Percentiles rank a stretch among this genome's conserved stretches.
Conservation (phyloP, 2,113 vertebrate genomes). For the Stigmatopora nigra region DNA sequence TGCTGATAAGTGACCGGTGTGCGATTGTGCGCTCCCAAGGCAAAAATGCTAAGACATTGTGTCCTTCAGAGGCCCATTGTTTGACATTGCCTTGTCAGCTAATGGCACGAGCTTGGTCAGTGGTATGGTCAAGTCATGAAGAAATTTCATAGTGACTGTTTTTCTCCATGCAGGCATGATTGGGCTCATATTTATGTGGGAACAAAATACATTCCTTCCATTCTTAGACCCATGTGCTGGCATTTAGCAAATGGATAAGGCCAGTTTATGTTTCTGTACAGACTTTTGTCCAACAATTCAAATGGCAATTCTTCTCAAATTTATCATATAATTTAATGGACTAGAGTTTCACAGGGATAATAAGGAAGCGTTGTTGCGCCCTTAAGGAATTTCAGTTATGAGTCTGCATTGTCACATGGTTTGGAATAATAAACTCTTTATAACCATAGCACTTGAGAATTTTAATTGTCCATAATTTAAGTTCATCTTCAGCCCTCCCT, state of each 20-base stretch:
- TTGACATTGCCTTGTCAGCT: conserved; percentile 55
- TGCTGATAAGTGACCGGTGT: conserved; percentile 34
- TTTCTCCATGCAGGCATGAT: conserved; percentile 40
- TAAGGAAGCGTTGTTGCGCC: conserved; percentile 40
- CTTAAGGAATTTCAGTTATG: conserved; percentile 58
- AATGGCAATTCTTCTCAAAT: conserved; percentile 53
- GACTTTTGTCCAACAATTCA: conserved; percentile 55
- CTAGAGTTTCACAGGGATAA: conserved; percentile 37
- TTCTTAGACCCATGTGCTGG: conserved; percentile 55
- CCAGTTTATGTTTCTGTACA: conserved; percentile 54
- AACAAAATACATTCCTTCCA: conserved; percentile 54
- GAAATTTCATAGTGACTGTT: conserved; percentile 55
- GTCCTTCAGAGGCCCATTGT: conserved; percentile 48
- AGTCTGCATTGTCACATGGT: conserved; percentile 28
- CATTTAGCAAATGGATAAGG: conserved; percentile 55
- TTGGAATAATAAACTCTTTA: conserved; percentile 45
- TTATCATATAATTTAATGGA: conserved; percentile 61
- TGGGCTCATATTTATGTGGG: conserved; percentile 52
- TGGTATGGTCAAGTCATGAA: conserved; percentile 57
- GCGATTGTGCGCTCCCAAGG: conserved; percentile 32
- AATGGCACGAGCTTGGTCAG: conserved; percentile 52
- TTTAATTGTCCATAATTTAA: conserved; percentile 33
- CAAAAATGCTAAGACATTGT: conserved; percentile 28
- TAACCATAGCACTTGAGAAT: conserved; percentile 23
- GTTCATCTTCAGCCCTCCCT: background rate